Evolutionary conservation across 2,888 invertebrate genomes (phyloP).

Genomic region (Serripes groenlandicus): DNA sequence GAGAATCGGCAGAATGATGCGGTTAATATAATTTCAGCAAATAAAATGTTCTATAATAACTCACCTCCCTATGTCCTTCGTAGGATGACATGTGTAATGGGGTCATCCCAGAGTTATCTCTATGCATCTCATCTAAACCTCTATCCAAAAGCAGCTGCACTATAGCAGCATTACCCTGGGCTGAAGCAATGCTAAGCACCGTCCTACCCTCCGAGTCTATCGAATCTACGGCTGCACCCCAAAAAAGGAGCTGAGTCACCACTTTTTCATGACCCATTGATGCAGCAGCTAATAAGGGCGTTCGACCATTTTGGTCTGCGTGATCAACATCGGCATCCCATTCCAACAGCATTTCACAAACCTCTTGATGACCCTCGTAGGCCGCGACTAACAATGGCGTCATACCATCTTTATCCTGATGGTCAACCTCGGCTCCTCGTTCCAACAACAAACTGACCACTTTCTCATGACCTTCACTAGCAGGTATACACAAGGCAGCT

Average conservation of each 20-base stretch:
- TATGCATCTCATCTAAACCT: conserved; percentile 90
- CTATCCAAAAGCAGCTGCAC: conserved; percentile 92
- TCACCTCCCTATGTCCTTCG: conserved; percentile 93
- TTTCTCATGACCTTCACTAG: conserved; percentile 87
- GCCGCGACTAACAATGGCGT: conserved; percentile 86
- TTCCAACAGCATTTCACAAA: conserved; percentile 93
- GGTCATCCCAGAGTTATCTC: conserved; percentile 98
- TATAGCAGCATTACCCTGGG: conserved; percentile 90
- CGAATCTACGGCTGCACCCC: conserved; percentile 98
- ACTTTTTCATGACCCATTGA: conserved; percentile 96
- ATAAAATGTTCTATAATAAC: no score
- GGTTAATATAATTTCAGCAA: no score
- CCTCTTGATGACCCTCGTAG: conserved; percentile 89
- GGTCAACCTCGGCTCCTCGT: conserved; percentile 84
- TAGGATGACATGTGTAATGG: conserved; percentile 98
- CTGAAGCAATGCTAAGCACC: conserved; percentile 88
- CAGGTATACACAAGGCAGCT: conserved; percentile 85
- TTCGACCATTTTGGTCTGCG: conserved; percentile 89
- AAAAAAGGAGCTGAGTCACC: conserved; percentile 94
- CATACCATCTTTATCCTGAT: conserved; percentile 86
- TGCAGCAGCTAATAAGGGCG: conserved; percentile 89
- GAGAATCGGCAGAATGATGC: no score
- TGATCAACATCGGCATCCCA: conserved; percentile 97
- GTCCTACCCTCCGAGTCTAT: conserved; percentile 98
- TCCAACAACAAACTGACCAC: conserved; percentile 85